Percentiles rank a stretch among this genome's conserved stretches.
Evolutionary conservation across 2,797 vertebrate species (phyloP).

Genomic region (Galago senegalensis): DNA sequence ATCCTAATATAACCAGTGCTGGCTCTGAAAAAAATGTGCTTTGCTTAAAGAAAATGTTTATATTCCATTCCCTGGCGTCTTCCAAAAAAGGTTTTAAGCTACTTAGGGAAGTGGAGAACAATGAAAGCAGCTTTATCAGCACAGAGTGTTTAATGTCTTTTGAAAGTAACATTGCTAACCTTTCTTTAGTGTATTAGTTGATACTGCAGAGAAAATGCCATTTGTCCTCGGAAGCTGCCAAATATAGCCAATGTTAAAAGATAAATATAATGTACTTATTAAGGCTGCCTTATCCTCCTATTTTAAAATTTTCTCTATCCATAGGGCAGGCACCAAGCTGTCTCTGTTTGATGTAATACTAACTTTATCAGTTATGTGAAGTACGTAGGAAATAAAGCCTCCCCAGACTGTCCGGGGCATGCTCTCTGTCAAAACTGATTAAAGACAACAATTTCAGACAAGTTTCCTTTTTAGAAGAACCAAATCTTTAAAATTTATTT

Average conservation of each 20-base stretch:
- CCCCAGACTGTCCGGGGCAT: background rate
- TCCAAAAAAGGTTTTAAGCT: constrained; percentile 76
- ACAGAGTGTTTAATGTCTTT: constrained; percentile 64
- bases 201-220: constrained; percentile 60
- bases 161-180: constrained; percentile 56
- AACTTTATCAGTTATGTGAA: constrained; percentile 66
- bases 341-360: constrained; percentile 44
- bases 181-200: constrained; percentile 54
- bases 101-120: constrained; percentile 72
- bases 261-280: constrained; percentile 71
- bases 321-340: constrained; percentile 67
- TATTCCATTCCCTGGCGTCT: constrained; percentile 70
- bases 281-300: background rate
- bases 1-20: constrained; percentile 50
- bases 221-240: constrained; percentile 66
- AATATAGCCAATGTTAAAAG: constrained; percentile 65
- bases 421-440: constrained; percentile 59
- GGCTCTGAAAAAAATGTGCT: constrained; percentile 68
- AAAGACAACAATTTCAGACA: background rate
- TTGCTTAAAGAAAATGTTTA: constrained; percentile 80
- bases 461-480: constrained; percentile 38
- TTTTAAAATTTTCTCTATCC: constrained; percentile 65
- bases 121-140: constrained; percentile 64
- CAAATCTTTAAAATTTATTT: background rate
- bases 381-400: constrained; percentile 65